Conservation (phyloP, 2,888 invertebrate genomes). For the Eurytoma adleriae region DNA sequence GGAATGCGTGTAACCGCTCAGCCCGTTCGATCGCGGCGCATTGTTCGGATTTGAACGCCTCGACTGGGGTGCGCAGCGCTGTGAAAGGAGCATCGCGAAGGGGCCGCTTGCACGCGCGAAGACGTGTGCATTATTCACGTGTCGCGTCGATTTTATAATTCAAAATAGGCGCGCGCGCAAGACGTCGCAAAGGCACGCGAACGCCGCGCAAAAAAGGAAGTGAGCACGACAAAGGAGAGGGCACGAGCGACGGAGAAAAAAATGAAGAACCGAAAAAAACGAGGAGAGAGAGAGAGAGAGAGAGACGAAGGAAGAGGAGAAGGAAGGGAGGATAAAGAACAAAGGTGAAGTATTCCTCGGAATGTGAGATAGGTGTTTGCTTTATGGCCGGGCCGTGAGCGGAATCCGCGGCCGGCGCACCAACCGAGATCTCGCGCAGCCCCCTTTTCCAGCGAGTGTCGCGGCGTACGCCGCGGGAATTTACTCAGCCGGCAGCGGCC, state of each 20-base stretch:
- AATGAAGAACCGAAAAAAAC: conserved; percentile 1
- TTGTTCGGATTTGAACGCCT: conserved; percentile 33
- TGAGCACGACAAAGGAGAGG: background rate
- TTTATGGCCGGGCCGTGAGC: conserved; percentile 63
- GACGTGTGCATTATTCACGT: conserved; percentile 47
- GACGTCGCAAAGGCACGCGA: conserved; percentile 2
- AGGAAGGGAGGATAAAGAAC: conserved; percentile 54
- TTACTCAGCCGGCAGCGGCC: conserved; percentile 57
- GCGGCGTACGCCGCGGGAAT: conserved; percentile 55
- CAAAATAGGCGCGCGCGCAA: conserved; percentile 38
- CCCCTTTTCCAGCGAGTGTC: conserved; percentile 12
- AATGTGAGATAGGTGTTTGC: conserved; percentile 60
- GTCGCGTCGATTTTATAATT: conserved; percentile 51
- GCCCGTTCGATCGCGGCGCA: background rate
- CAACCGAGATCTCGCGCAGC: conserved; percentile 30
- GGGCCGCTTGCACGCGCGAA: background rate
- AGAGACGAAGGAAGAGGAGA: background rate
- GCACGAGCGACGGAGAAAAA: conserved; percentile 14
- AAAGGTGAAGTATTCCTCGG: conserved; percentile 56
- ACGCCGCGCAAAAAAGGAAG: background rate
- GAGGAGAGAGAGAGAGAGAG: conserved; percentile 8
- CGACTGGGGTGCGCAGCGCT: background rate
- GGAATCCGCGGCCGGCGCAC: conserved; percentile 60
- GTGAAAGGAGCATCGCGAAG: background rate
- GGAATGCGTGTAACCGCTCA: conserved; percentile 19